Evolutionary conservation across 2,888 invertebrate genomes (phyloP), one percentile per base, ranked within the genome.

Genomic region (Sarcophaga subvicina): DNA sequence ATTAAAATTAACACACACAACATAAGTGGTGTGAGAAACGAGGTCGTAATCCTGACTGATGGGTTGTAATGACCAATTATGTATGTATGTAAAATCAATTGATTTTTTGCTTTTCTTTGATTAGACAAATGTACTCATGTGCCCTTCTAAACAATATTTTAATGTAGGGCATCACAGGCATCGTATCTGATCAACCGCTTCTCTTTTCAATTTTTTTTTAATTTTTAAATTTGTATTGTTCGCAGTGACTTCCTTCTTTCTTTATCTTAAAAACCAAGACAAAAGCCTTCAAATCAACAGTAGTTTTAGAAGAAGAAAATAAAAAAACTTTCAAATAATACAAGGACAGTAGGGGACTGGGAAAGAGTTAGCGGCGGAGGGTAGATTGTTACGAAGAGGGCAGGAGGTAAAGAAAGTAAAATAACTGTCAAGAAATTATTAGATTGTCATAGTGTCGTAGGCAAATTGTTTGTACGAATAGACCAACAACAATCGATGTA

Each of bases 181-280:
- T 37, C 2, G 37, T 2, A 37, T 10, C 8, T 37, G 6, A 37
- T 6, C 8, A 37, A 37, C 37, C 1, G 8, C 37, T 37, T 37
- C 37, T 49, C 64, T 25, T 80, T 73, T 10, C 10, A 27, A 6
- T 11, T 45, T 59, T 54, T 59, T 76, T 72, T 25, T 20, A 25
- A 11, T 67, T 59, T 82, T 76, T 59, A 37, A 49, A 27, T 70
- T 60, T 83, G 37, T 72, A 14, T 59, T 83, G 73, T 79, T 63
- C 73, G 6, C 67, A 20, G 4, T 11, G 63, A 85, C 78, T 85
- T 77, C 81, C 85, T 85, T 85, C 81, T 81, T 81, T 77, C 27
- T 69, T 66, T 54, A 22, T 45, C 22, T 14, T 45, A 27, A 47
- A 67, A 20, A 69, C 2, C 14, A 54, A 62, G 22, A 47, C 67